Evolutionary conservation across 2,797 vertebrate species (phyloP).

Genomic region (Phoebastria nigripes): DNA sequence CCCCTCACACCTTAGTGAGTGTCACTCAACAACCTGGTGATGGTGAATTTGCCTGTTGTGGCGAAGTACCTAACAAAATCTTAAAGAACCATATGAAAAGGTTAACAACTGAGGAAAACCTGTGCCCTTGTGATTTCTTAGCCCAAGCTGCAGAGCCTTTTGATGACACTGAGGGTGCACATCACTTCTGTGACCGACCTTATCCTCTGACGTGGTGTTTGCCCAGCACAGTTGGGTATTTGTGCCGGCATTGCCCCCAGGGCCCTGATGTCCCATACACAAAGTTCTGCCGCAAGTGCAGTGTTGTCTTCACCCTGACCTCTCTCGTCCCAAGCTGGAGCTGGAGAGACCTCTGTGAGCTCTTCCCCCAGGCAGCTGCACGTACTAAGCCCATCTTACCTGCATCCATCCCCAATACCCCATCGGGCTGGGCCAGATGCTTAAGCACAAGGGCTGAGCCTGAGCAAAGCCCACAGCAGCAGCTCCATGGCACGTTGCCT

Average conservation of each 20-base stretch:
- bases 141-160: not conserved
- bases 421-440: not conserved
- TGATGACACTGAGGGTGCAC: not conserved
- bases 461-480: not conserved
- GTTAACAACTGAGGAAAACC: not conserved
- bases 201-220: not conserved
- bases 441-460: not conserved
- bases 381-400: not conserved
- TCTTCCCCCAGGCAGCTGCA: not conserved
- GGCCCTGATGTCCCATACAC: not conserved
- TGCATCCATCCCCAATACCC: not conserved
- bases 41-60: not conserved
- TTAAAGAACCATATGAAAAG: not conserved
- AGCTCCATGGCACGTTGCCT: not conserved
- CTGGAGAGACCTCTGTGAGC: not conserved
- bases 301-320: not conserved
- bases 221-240: not conserved
- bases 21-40: not conserved
- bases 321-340: not conserved
- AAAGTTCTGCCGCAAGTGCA: not conserved
- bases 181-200: not conserved
- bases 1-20: no score
- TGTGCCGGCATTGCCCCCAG: not conserved
- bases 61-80: not conserved
- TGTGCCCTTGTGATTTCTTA: not conserved